Base-by-base conservation (phyloP, 1,140 invertebrate species). In the Conopomorpha cramerella region DNA sequence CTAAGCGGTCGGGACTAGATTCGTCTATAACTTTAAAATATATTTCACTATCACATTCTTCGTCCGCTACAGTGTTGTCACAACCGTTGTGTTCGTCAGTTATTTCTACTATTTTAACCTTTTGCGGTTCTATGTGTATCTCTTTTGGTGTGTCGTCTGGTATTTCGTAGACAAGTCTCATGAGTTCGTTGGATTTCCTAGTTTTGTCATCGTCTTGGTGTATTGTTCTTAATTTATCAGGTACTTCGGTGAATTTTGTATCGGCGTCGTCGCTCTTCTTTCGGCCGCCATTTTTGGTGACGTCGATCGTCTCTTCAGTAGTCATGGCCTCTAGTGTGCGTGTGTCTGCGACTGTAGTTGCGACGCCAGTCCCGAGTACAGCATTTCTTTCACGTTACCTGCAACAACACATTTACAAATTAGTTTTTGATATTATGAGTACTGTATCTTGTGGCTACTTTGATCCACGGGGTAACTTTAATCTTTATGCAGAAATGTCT, bases 181-280 rank as follows among this genome's bases (percentile, higher is more conserved):
- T 44, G 26, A 57, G 44, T 31, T 57, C 51, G 34, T 45, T 38
- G 14, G 46, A 43, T 7, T n/a, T 39, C 46, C 48, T 39, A n/a
- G n/a, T n/a, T n/a, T n/a, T n/a, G n/a, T n/a, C n/a, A n/a, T n/a
- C n/a, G n/a, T n/a, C n/a, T n/a, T n/a, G n/a, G n/a, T n/a, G n/a
- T n/a, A n/a, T n/a, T n/a, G n/a, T n/a, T n/a, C n/a, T n/a, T 43
- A 43, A 30, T 45, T 43, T 34, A 25, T 28, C 36, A 38, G 42
- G 13, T 25, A 27, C 10, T n/a, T 12, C 29, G 18, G 16, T 18
- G 33, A 17, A 7, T n/a, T 6, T n/a, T 25, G 6, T n/a, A 7
- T 25, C 23, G 6, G 23, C 23, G n/a, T 25, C 23, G n/a, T 25
- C 23, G n/a, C 6, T n/a, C n/a, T 25, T 25, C n/a, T 25, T 25